Evolutionary conservation across 2,888 invertebrate genomes (phyloP), one percentile per base, ranked within the genome.

Genomic region (Drosophila austrosaltans): DNA sequence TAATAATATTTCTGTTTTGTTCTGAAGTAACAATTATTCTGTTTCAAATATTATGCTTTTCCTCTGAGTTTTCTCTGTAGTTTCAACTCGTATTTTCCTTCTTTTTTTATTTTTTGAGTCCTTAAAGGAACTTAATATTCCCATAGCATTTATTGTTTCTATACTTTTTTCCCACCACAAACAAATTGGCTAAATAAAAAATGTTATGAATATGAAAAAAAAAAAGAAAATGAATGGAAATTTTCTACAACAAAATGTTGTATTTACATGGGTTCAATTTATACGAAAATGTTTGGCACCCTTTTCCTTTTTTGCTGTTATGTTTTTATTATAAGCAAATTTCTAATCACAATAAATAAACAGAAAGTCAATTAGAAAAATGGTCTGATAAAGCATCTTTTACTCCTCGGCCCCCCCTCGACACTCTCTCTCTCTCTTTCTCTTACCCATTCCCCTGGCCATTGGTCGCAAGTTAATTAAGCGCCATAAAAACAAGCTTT

Each of bases 401-500:
- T 2, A 16, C 42, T 20, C 6, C 16, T 16, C 16, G 16, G 16
- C 16, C 16, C 16, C 16, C 2, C 7, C 22, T 6, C 1, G 4
- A 3, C 22, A 8, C 48, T 25, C 25, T 10, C 48, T 2, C 7
- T 25, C 22, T 4, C 48, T 2, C 20, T 2, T 20, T 6, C 16
- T 16, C 4, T 20, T 39, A 20, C 20, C 42, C 54, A 7, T 59
- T 53, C 25, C 48, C 42, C 20, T 58, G 54, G 53, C 36, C 48
- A 12, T 25, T 10, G 48, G 48, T 25, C 72, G 80, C 84, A 83
- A 85, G 89, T 85, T 85, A 85, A 85, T 85, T 85, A 85, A 85
- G 84, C 81, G 76, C 84, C 82, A 88, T 86, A 85, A 85, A 86
- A 86, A 86, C 86, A 79, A 73, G 77, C 83, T 79, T 83, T 81